phyloP scores from a whole-genome alignment of 2,888 invertebrate species.

The Tolmerus cingulatus region DNA sequence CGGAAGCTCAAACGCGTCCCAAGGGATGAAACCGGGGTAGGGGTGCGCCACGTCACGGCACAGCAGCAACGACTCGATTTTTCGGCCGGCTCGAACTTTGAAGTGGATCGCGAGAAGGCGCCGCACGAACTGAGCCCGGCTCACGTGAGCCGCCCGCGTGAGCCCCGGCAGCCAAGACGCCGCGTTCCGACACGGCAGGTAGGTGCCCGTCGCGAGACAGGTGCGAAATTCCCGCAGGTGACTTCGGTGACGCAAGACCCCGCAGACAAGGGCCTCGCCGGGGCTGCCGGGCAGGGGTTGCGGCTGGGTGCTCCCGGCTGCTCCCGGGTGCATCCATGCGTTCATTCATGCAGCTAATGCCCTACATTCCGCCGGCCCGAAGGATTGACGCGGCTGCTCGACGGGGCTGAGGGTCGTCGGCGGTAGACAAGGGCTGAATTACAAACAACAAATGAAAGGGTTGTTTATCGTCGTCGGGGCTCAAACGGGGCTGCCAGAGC shows the following conservation, averaged over 20 bases:
- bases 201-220: not conserved
- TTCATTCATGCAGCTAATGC: slow-evolving; percentile 31
- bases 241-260: not conserved
- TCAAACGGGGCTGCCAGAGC: not conserved
- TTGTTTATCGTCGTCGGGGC: slow-evolving; percentile 10
- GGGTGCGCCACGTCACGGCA: not conserved
- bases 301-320: not conserved
- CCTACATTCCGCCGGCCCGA: not conserved
- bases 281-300: not conserved
- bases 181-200: not conserved
- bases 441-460: slow-evolving; percentile 29
- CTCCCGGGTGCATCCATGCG: slow-evolving; percentile 8
- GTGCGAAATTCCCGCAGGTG: slow-evolving; percentile 19
- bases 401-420: not conserved
- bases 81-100: not conserved
- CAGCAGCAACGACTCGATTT: not conserved
- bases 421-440: slow-evolving; percentile 23
- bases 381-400: not conserved
- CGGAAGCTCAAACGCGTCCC: not conserved
- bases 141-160: not conserved
- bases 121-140: not conserved
- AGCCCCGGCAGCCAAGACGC: not conserved
- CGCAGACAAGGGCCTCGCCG: not conserved
- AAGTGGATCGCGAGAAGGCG: not conserved
- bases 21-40: not conserved